A percentile compares a stretch with the other conserved stretches of the same genome.
Evolutionary conservation across 2,888 invertebrate genomes (phyloP).

Genomic region (Eumacrocentrus americanus): DNA sequence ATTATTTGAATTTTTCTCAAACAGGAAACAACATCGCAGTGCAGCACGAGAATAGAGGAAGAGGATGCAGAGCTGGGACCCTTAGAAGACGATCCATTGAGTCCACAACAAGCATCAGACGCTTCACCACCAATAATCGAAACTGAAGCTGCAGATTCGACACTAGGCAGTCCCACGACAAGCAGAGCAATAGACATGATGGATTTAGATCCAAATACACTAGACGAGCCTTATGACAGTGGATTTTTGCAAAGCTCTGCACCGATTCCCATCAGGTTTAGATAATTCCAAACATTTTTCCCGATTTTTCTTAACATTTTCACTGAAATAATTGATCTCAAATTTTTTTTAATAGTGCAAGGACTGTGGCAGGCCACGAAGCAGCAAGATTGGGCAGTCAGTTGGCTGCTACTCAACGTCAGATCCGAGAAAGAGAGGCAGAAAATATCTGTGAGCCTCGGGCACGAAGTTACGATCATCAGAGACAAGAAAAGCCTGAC

Average conservation of each 20-base stretch:
- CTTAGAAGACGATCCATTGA: slow-evolving; percentile 51
- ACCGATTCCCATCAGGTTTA: slow-evolving; percentile 50
- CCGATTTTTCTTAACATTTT: neutral
- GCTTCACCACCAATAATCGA: slow-evolving; percentile 49
- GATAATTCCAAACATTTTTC: neutral
- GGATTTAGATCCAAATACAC: slow-evolving; percentile 59
- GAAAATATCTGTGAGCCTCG: slow-evolving; percentile 64
- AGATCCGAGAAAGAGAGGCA: slow-evolving; percentile 54
- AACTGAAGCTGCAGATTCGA: slow-evolving; percentile 49
- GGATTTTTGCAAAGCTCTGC: slow-evolving; percentile 58
- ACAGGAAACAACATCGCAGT: slow-evolving; percentile 46
- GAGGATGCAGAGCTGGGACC: slow-evolving; percentile 56
- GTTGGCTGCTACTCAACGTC: slow-evolving; percentile 60
- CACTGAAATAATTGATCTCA: neutral
- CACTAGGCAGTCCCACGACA: slow-evolving; percentile 54
- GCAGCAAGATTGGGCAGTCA: slow-evolving; percentile 74
- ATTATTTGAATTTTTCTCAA: slow-evolving; percentile 4
- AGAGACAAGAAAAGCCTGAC: slow-evolving; percentile 63
- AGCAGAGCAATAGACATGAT: slow-evolving; percentile 59
- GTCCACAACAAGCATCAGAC: slow-evolving; percentile 43
- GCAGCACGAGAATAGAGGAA: slow-evolving; percentile 73
- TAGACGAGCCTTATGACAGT: slow-evolving; percentile 60
- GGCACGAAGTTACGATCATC: slow-evolving; percentile 73
- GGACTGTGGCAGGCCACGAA: slow-evolving; percentile 81
- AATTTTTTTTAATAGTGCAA: slow-evolving; percentile 43